These are phyloP conservation scores for Lepisosteus oculatus DNA, from an alignment of 2,113 vertebrate genomes.

Conservation along the genomic window DNA sequence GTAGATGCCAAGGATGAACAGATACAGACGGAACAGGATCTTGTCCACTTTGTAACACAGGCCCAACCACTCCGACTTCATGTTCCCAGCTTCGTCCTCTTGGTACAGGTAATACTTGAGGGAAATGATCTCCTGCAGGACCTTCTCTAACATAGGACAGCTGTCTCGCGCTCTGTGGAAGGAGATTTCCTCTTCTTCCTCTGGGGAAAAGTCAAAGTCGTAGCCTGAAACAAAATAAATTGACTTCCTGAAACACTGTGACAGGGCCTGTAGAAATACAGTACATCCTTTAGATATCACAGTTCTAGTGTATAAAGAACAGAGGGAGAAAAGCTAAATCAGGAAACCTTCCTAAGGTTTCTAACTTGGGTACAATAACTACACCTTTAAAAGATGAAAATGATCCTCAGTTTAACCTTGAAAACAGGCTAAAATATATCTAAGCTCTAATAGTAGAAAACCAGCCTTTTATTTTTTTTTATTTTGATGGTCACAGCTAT, in stretches of 20 bases:
- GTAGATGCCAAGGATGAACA: constrained; percentile 64
- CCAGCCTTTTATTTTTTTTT: no score
- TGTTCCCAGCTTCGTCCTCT: constrained; percentile 48
- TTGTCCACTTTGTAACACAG: constrained; percentile 72
- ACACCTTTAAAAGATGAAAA: no score
- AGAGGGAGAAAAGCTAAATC: no score
- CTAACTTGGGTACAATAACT: no score
- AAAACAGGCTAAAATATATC: no score
- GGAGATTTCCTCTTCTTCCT: constrained; percentile 48
- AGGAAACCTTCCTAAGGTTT: no score
- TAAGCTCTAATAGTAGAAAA: no score
- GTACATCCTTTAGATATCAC: no score
- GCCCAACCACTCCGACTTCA: constrained; percentile 63
- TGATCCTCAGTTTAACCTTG: no score
- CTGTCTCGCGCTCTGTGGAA: constrained; percentile 48
- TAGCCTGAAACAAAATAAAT: constrained; percentile 41
- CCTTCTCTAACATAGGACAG: constrained; percentile 55
- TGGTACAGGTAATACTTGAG: constrained; percentile 60
- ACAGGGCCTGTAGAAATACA: no score
- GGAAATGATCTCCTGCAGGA: constrained; percentile 65
- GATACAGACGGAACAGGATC: constrained; percentile 71
- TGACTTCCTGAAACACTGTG: not conserved
- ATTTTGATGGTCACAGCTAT: no score
- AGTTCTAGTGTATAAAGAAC: no score
- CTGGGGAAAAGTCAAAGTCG: constrained; percentile 52